Base-by-base conservation (phyloP, 2,888 invertebrate species). In the Odontocerum albicorne region DNA sequence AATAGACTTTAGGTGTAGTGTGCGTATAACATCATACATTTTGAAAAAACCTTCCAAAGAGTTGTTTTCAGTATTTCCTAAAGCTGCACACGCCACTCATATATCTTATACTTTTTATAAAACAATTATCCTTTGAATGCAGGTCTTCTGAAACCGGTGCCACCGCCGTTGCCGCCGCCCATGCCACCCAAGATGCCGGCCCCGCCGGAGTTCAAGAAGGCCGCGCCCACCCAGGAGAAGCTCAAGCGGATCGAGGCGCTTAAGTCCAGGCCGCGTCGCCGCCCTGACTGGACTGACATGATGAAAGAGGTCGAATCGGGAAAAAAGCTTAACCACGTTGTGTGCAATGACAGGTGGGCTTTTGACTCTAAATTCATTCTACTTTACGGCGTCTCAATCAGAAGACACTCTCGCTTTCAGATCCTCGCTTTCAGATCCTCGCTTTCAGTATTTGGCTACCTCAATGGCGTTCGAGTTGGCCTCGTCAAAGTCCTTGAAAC, bases 281-380 rank as follows among this genome's bases (percentile, higher is more conserved):
- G 92, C 62, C 93, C 93, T 0, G 93, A 93, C 68, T 93, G 92
- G 92, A 88, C 85, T 12, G 85, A 87, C 64, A 88, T 93, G 87
- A 89, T 93, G 86, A 92, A 92, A 70, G 93, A 93, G 70, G 89
- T 93, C n/a, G 92, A 92, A 68, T 76, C 83, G 61, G 90, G 91
- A 43, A 86, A 71, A 65, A 88, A 87, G 67, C 73, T 93, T 61
- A 87, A 85, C 66, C 88, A 92, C 67, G 91, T 93, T 42, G 82
- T 87, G 64, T 91, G 91, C 71, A 92, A 93, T 71, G 93, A 93
- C 70, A 82, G 91, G 73, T 87, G n/a, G n/a, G n/a, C n/a, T n/a
- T n/a, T n/a, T n/a, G n/a, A n/a, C n/a, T n/a, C n/a, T n/a, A 64
- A 64, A 63, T 32, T 12, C 21, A 7, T 42, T 22, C 12, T 7